Evolutionary conservation across 92 coral and sea anemone genomes (phyloP).

Genomic region (Epizoanthus stellaris): DNA sequence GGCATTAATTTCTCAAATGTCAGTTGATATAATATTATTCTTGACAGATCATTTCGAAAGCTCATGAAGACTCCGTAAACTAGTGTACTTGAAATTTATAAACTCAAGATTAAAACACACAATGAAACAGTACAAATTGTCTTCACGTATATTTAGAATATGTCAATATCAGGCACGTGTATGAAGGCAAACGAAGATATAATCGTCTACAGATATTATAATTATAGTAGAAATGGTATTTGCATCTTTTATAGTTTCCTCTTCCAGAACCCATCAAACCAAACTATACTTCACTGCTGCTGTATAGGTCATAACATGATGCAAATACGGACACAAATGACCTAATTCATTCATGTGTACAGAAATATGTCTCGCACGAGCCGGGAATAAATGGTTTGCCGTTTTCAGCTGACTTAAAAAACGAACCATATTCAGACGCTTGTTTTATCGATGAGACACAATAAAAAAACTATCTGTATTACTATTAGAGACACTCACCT

Average conservation of each 20-base stretch:
- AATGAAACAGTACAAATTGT: not conserved
- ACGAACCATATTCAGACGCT: not conserved
- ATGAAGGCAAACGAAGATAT: not conserved
- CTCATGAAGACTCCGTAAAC: not conserved
- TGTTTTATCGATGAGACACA: not conserved
- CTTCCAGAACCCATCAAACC: not conserved
- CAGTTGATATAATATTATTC: not conserved
- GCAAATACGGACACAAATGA: not conserved
- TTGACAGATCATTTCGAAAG: not conserved
- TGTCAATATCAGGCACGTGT: conserved; percentile 18
- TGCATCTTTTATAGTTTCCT: no score
- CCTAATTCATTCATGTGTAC: conserved; percentile 35
- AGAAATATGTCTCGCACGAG: conserved; percentile 15
- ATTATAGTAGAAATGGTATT: no score
- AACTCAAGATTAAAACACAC: not conserved
- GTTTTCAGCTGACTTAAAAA: no score
- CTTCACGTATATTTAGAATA: conserved; percentile 1
- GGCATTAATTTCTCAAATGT: not conserved
- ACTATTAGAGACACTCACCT: conserved; percentile 1
- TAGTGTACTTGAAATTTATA: not conserved
- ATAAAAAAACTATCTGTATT: not conserved
- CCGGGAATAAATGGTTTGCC: not conserved
- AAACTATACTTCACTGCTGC: not conserved
- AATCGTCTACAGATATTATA: not conserved
- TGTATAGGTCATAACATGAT: not conserved